Conservation (phyloP, 2,797 vertebrate species). For the Chrysocyon brachyurus region DNA sequence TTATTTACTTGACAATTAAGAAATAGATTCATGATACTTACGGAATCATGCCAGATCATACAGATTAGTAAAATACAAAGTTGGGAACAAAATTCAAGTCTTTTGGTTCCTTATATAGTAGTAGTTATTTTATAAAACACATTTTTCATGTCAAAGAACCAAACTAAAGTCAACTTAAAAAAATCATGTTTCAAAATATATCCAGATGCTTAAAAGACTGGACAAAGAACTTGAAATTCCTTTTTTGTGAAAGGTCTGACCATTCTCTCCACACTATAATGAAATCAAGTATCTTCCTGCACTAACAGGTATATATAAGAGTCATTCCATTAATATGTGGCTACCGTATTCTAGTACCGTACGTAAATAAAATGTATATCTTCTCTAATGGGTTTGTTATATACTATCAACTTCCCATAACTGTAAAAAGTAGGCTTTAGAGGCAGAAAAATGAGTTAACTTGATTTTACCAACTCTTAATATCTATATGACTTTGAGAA, state of each 20-base stretch:
- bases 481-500: neutral
- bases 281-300: neutral
- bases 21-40: neutral
- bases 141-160: neutral
- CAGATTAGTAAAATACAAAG: neutral
- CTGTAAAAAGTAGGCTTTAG: neutral
- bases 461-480: neutral
- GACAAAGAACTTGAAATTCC: neutral
- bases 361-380: neutral
- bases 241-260: constrained; percentile 18
- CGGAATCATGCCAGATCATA: neutral
- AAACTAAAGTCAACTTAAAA: constrained; percentile 1
- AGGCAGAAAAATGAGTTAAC: neutral
- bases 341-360: neutral
- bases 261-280: neutral
- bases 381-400: neutral
- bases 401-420: neutral
- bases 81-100: neutral
- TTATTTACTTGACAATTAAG: neutral
- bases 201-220: constrained; percentile 8
- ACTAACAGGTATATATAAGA: neutral
- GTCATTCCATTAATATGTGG: neutral
- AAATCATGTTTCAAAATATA: constrained; percentile 37
- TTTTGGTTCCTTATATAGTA: neutral
- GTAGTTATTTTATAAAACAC: neutral